These are phyloP conservation scores for Paraescarpia echinospica DNA, from an alignment of 1,140 invertebrate species.

Conservation along the genomic window DNA sequence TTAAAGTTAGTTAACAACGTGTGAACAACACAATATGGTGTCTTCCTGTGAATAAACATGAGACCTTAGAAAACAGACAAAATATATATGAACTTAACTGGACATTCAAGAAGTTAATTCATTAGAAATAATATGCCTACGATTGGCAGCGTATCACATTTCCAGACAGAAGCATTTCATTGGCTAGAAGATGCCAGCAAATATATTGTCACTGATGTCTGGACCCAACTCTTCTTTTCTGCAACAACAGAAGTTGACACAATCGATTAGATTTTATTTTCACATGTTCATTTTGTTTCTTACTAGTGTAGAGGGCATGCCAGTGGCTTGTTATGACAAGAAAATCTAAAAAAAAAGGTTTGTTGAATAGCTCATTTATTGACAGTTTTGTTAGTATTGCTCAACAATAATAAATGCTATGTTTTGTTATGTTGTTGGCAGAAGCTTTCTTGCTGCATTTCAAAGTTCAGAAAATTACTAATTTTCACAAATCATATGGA, in stretches of 20 bases:
- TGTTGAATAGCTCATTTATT: no score
- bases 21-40: not conserved
- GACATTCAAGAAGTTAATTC: not conserved
- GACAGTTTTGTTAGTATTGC: no score
- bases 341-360: not conserved
- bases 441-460: not conserved
- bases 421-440: not conserved
- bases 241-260: not conserved
- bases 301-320: not conserved
- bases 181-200: not conserved
- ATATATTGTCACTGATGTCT: not conserved
- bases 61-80: not conserved
- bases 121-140: not conserved
- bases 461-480: not conserved
- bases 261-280: not conserved
- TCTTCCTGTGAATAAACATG: not conserved
- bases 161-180: not conserved
- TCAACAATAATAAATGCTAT: no score
- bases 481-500: not conserved
- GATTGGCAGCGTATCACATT: not conserved
- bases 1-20: not conserved
- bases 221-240: not conserved
- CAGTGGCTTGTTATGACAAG: not conserved
- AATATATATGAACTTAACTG: not conserved
- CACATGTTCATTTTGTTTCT: not conserved